Percentiles rank a stretch among this genome's conserved stretches.
Evolutionary conservation across 2,888 invertebrate species (phyloP).

Genomic region (Scaptomyza cyrtandrae): DNA sequence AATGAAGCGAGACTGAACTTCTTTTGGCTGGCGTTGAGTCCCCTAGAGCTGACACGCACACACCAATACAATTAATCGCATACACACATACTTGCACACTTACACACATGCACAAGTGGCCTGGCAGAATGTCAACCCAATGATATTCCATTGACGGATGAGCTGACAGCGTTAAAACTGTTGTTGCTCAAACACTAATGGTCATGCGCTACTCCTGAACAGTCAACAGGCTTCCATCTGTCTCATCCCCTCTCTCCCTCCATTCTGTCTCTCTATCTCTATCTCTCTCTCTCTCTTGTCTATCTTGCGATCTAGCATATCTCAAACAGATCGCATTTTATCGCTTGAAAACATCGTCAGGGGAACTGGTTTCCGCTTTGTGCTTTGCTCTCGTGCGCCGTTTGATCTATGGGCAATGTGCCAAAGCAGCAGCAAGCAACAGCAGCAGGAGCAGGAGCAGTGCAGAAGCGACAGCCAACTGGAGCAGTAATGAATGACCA

Average conservation of each 20-base stretch:
- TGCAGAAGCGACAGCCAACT: constrained; percentile 65
- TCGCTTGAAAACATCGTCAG: constrained; percentile 62
- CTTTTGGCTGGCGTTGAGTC: constrained; percentile 19
- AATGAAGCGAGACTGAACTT: constrained; percentile 61
- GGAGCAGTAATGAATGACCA: constrained; percentile 82
- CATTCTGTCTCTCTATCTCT: constrained; percentile 3
- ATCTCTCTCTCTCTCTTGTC: not conserved
- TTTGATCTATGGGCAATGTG: constrained; percentile 74
- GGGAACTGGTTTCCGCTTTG: constrained; percentile 63
- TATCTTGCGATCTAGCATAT: constrained; percentile 56
- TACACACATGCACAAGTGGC: constrained; percentile 63
- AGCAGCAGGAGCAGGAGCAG: constrained; percentile 28
- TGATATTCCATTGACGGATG: constrained; percentile 84
- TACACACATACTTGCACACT: constrained; percentile 27
- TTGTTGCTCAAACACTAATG: constrained; percentile 82
- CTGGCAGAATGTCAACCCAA: constrained; percentile 81
- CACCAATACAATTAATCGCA: constrained; percentile 5
- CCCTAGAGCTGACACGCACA: constrained; percentile 57
- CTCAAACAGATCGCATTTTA: constrained; percentile 77
- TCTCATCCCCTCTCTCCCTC: not conserved
- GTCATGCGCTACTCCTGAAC: constrained; percentile 60
- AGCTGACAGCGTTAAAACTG: constrained; percentile 84
- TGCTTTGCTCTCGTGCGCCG: constrained; percentile 52
- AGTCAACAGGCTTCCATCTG: constrained; percentile 18
- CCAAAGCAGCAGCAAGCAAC: constrained; percentile 36